Base-by-base conservation (phyloP, 2,888 invertebrate species). In the Teleiodes luculella region DNA sequence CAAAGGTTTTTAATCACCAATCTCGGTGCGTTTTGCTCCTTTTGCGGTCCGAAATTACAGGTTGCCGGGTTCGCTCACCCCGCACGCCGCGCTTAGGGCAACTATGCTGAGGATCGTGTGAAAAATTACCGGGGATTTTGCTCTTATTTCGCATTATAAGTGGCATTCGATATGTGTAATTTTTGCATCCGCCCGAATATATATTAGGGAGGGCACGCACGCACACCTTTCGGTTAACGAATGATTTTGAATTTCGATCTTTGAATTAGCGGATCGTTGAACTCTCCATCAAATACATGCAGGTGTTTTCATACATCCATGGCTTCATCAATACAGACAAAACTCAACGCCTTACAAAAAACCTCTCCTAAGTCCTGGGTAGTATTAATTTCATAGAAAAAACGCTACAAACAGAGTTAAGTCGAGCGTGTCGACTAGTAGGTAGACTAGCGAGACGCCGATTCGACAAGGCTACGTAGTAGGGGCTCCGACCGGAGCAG, bases 1-100 rank as follows among this genome's bases (percentile, higher is more conserved):
- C 89, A 89, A 89, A 89, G 87, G 87, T 86, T 88, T 87, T 87
- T 88, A 88, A 89, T 89, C 89, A 87, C 86, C 83, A 79, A 89
- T 89, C 86, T 78, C 77, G 75, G 79, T 82, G 75, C 78, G 76
- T 86, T 80, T 86, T 87, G 78, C 74, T 86, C 86, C 77, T 89
- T 89, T 89, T 89, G 89, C 89, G 89, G 89, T 89, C 87, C 87
- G 71, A 88, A 89, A 88, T 88, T 88, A 84, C 88, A 84, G 87
- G 80, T 83, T 83, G 83, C 24, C 74, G 80, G 80, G 89, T 84
- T 88, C 89, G 86, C 77, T 88, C 79, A 89, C 87, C 87, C 82
- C 86, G 65, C 78, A 75, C 73, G 72, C 75, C 76, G 83, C 80
- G 86, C 87, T 87, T 82, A 85, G 87, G 86, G 88, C 87, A 80